Evolutionary conservation across 2,113 vertebrate species (phyloP).

Genomic region (Pelecanus crispus): DNA sequence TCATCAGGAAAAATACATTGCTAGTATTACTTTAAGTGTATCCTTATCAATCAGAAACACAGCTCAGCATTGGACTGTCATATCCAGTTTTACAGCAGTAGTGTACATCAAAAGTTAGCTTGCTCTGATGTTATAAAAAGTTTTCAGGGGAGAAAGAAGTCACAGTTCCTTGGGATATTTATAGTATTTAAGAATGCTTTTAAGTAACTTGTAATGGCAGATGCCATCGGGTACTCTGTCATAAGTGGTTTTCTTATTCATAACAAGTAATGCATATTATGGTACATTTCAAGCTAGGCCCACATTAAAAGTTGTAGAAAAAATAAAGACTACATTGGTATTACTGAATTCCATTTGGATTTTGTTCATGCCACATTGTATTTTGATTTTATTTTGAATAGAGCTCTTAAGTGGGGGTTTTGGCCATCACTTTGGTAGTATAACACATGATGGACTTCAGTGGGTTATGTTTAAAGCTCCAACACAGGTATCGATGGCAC

Average conservation of each 20-base stretch:
- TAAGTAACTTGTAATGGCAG: constrained; percentile 12
- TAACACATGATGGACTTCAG: not conserved
- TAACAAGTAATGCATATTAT: not conserved
- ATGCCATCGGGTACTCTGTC: constrained; percentile 22
- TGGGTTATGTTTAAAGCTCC: not conserved
- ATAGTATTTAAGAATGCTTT: constrained; percentile 41
- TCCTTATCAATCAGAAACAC: constrained; percentile 35
- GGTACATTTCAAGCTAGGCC: not conserved
- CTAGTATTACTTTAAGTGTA: not conserved
- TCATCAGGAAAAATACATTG: not conserved
- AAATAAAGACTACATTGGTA: not conserved
- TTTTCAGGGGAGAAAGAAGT: not conserved
- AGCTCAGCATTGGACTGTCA: not conserved
- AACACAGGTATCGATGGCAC: not conserved
- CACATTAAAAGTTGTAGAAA: not conserved
- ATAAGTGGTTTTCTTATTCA: constrained; percentile 24
- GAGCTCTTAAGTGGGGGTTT: not conserved
- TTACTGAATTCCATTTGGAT: constrained; percentile 6
- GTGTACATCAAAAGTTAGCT: not conserved
- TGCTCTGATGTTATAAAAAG: not conserved
- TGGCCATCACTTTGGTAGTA: not conserved
- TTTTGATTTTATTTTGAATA: not conserved
- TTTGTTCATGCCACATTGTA: not conserved
- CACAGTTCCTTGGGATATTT: constrained; percentile 18
- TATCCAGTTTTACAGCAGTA: not conserved